Percentiles rank a stretch among this genome's conserved stretches.
Conservation (phyloP, 2,797 vertebrate species). For the Kryptopterus vitreolus region DNA sequence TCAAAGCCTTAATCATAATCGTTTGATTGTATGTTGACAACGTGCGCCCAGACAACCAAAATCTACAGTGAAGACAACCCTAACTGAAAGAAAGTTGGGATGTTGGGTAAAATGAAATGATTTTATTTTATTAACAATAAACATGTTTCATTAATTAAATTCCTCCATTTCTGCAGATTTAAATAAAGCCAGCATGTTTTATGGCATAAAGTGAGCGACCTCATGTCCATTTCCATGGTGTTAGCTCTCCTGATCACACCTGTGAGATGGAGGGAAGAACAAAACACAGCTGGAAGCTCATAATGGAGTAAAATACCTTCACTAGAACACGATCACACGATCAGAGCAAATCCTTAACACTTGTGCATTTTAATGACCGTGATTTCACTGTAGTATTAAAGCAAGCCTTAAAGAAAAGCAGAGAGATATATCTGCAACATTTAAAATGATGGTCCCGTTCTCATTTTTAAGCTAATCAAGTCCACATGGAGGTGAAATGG, state of each 20-base stretch:
- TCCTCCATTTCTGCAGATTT: neutral
- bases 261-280: neutral
- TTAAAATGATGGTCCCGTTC: neutral
- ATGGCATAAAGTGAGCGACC: neutral
- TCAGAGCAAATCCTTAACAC: neutral
- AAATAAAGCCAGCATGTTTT: conserved; percentile 5
- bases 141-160: conserved; percentile 11
- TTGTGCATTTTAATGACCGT: neutral
- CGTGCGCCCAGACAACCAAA: conserved; percentile 17
- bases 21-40: conserved; percentile 55
- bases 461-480: conserved; percentile 44
- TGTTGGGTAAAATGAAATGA: neutral
- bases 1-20: conserved; percentile 53
- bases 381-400: neutral
- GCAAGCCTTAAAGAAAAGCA: too few species aligned
- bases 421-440: neutral
- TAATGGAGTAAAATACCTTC: neutral
- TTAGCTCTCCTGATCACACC: conserved; percentile 6
- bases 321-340: conserved; percentile 2
- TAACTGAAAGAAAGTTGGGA: neutral
- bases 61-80: neutral
- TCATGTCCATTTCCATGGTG: neutral
- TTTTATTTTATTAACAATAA: too few species aligned
- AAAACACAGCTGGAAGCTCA: neutral
- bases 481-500: conserved; percentile 48